Evolutionary conservation across 2,888 invertebrate genomes (phyloP), one percentile per base, ranked within the genome.

Genomic region (Drosophila peninsularis): DNA sequence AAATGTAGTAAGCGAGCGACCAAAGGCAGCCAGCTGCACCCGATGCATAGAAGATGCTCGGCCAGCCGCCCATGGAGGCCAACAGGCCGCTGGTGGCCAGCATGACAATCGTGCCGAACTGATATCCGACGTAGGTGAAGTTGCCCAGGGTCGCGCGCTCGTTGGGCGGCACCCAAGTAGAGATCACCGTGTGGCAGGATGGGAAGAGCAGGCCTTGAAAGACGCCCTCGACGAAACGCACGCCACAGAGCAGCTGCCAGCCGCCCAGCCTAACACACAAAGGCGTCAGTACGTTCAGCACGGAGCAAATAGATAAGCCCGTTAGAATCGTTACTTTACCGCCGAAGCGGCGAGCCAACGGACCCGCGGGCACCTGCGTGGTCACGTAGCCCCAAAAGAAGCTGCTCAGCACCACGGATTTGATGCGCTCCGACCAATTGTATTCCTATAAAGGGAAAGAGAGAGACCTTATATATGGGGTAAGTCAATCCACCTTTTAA

Each of bases 191-290:
- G 76, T 96, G 96, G 49, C 94, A 94, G 37, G 94, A 94, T 0
- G 96, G 96, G 80, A 95, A 95, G 21, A 96, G 93, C 85, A 95
- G 95, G 0, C 95, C 95, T 89, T 96, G 96, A 10, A 94, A 94
- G 1, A 97, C 93, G 0, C 98, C 97, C 92, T 96, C 94, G 0
- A 95, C 82, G 3, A 96, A 94, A 27, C 96, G 93, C 53, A 94
- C 92, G 0, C 53, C 97, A 93, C 73, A 95, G 93, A 0, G 92
- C 92, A 78, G 95, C 94, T 93, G 91, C 93, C 95, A 95, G 9
- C 94, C 95, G 0, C 94, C 94, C 84, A 94, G 82, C 21, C 93
- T 90, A 0, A 97, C 96, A 62, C 95, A 94, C 0, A 94, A 41
- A 0, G 97, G 97, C 34, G 96, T 94, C 1, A 95, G 69, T 2